Evolutionary conservation across 2,888 invertebrate genomes (phyloP), one percentile per base, ranked within the genome.

Genomic region (Trimorus sp.): DNA sequence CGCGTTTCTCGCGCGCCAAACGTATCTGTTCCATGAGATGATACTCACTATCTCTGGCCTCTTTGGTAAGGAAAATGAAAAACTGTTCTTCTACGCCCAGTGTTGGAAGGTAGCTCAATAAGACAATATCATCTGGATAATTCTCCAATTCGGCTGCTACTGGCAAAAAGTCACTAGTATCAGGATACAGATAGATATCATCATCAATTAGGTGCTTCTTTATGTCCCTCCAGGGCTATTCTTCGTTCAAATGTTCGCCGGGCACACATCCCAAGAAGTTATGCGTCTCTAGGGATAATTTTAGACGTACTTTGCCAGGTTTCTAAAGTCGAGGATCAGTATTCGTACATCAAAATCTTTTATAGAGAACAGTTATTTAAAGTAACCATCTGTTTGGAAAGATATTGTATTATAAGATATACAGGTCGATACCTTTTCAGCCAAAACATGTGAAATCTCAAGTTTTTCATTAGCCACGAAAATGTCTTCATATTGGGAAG

Each of bases 201-300:
- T 96, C 95, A 63, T 94, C 92, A 1, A 96, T 92, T 56, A 93
- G 92, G 42, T 93, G 93, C 89, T 94, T 96, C 16, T 92, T 92
- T 0, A 96, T 92, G 79, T 92, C 93, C 80, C 94, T 95, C 96
- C 96, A 96, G 0, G 96, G 96, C 86, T 94, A 94, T 89, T 96
- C 96, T 15, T 94, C 93, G 0, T 94, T 95, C 0, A 96, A 93
- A 87, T 96, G 93, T 48, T 93, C 92, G 0, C 96, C 96, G 53
- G 96, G 93, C 1, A 94, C 93, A 84, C 95, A 93, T 79, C 95
- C 94, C 11, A 96, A 90, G 66, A 93, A 93, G 83, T 93, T 92
- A 87, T 95, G 95, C 12, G 94, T 94, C 83, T 94, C 91, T 84
- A 93, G 93, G 2, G 93, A 92, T 38, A 95, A 82, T 12, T 92